These are phyloP conservation scores for Drosophila bunnanda DNA, from an alignment of 2,888 invertebrate species.

Conservation along the genomic window DNA sequence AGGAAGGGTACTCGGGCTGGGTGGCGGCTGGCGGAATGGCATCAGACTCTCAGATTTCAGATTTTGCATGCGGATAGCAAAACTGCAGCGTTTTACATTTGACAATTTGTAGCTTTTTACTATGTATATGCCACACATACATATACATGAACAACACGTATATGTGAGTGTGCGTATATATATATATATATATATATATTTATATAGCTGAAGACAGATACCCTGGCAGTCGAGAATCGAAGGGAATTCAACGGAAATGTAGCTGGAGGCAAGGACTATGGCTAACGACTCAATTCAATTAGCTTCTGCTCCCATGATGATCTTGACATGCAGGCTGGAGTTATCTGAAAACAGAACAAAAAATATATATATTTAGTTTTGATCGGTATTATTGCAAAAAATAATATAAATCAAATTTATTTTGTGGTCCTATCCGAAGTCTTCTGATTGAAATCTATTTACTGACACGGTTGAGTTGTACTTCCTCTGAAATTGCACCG, in stretches of 20 bases:
- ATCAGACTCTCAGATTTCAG: slow-evolving; percentile 38
- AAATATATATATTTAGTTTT: background rate
- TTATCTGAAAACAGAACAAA: slow-evolving; percentile 2
- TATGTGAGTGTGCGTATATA: background rate
- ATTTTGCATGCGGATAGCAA: slow-evolving; percentile 45
- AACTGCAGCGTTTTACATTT: slow-evolving; percentile 71
- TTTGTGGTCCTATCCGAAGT: background rate
- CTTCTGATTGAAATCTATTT: background rate
- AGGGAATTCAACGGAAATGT: slow-evolving; percentile 1
- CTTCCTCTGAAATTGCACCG: too few relatives aligned
- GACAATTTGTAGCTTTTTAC: slow-evolving; percentile 64
- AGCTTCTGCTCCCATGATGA: slow-evolving; percentile 6
- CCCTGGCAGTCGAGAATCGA: slow-evolving; percentile 23
- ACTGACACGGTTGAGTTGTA: too few relatives aligned
- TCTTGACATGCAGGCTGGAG: slow-evolving; percentile 9
- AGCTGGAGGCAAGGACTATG: background rate
- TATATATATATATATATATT: background rate
- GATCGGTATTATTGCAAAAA: background rate
- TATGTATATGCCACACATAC: background rate
- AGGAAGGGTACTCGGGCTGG: slow-evolving; percentile 1
- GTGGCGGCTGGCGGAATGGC: slow-evolving; percentile 8
- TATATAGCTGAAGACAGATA: slow-evolving; percentile 11
- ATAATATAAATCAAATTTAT: too few relatives aligned
- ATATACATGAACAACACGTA: slow-evolving; percentile 3
- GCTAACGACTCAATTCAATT: background rate